A percentile compares a stretch with the other conserved stretches of the same genome.
Conservation (phyloP, 2,888 invertebrate species). For the Proisotoma minuta region DNA sequence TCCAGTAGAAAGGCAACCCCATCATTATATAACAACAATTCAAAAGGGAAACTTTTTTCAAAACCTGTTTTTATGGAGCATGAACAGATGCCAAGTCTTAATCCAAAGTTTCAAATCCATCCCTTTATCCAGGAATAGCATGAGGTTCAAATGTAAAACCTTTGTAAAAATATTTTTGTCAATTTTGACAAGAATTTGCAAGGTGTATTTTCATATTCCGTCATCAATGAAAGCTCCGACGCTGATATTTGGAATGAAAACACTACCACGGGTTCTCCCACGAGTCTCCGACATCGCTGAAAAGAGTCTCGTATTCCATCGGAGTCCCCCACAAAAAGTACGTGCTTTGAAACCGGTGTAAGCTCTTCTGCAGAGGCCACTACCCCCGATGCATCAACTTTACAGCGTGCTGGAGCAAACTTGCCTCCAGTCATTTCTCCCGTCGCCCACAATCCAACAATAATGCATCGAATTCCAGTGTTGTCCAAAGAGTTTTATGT, state of each 20-base stretch:
- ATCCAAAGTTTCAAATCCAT: no score
- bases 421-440: conserved; percentile 13
- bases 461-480: neutral
- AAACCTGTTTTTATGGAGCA: neutral
- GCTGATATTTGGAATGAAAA: neutral
- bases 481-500: no score
- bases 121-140: no score
- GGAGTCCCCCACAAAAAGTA: conserved; percentile 11
- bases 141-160: neutral
- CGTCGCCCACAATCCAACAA: neutral
- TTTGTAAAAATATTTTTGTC: neutral
- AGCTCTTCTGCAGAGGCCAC: conserved; percentile 14
- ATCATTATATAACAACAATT: no score
- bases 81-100: no score
- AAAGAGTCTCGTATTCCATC: neutral
- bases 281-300: conserved; percentile 6
- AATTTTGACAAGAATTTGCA: neutral
- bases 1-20: no score
- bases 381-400: conserved; percentile 8
- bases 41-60: neutral
- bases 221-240: no score
- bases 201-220: neutral
- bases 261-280: conserved; percentile 15
- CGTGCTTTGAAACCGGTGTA: conserved; percentile 16
- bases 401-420: neutral